These are phyloP conservation scores for Anniella stebbinsi DNA, from an alignment of 2,797 vertebrate species.

Conservation along the genomic window DNA sequence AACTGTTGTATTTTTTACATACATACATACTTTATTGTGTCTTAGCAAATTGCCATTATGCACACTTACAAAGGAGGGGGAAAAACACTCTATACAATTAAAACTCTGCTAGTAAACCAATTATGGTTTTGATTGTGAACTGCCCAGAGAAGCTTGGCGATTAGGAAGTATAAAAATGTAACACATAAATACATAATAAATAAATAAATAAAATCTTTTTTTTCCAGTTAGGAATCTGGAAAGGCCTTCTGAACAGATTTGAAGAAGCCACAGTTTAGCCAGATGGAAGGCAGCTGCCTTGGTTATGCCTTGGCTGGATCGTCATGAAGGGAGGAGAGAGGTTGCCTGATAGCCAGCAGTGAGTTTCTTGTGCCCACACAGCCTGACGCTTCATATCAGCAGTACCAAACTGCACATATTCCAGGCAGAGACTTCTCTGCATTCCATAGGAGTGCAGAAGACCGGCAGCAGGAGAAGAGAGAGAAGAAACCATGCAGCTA, in stretches of 20 bases:
- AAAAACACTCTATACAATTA: too few species aligned
- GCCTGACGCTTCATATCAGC: not conserved
- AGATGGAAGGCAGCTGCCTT: not conserved
- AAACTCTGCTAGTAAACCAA: too few species aligned
- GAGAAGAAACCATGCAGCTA: conserved; percentile 27
- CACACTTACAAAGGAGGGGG: too few species aligned
- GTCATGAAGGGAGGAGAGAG: not conserved
- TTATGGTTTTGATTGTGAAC: too few species aligned
- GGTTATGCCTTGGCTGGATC: not conserved
- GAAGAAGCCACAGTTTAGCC: not conserved
- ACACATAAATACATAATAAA: too few species aligned
- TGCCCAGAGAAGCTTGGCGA: too few species aligned
- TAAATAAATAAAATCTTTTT: not conserved
- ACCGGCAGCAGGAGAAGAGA: conserved; percentile 15
- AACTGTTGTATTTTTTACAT: too few species aligned
- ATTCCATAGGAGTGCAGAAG: accelerated
- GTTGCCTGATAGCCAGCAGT: not conserved
- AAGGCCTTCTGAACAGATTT: not conserved
- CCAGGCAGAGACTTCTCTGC: not conserved
- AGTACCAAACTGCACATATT: accelerated
- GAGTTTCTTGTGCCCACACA: not conserved
- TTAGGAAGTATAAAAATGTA: too few species aligned
- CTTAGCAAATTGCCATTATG: too few species aligned
- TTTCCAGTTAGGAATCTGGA: not conserved
- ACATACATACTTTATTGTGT: too few species aligned